Base-by-base conservation (phyloP, 1,140 invertebrate species). In the Pissodes strobi region DNA sequence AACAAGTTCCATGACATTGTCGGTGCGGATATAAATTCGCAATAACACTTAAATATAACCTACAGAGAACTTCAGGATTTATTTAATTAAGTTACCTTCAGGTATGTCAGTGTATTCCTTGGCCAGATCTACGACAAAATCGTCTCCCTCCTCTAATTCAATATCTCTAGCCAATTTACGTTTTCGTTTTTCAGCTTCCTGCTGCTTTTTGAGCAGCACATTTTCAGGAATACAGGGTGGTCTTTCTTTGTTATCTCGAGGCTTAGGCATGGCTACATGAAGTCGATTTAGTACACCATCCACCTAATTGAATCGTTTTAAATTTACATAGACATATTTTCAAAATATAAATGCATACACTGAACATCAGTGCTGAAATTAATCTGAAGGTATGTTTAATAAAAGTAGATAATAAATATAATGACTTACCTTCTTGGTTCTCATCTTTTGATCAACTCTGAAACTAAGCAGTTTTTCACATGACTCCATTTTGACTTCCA, bases 41-140 rank as follows among this genome's bases (percentile, higher is more conserved):
- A n/a, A n/a, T n/a, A n/a, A n/a, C n/a, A n/a, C n/a, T n/a, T n/a
- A n/a, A n/a, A n/a, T n/a, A n/a, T n/a, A n/a, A n/a, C n/a, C n/a
- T n/a, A n/a, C n/a, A n/a, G n/a, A n/a, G n/a, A n/a, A n/a, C n/a
- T n/a, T n/a, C n/a, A n/a, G n/a, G n/a, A n/a, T n/a, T n/a, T n/a
- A n/a, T n/a, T n/a, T 27, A 27, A 27, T 27, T 15, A 43, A 8
- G 3, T 6, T 59, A 52, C 61, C 53, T 46, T 93, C 90, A 10
- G 90, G 85, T 22, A 99, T 88, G 68, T 95, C 90, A 1, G 72
- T 66, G 80, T 97, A 99, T 73, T 94, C 90, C 83, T 99, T 99
- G 78, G 97, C 92, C 12, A 99, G 83, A 82, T 99, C 95, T 1
- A 99, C 82, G 27, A 91, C 87, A 77, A 99, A 99, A 78, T 99